These are phyloP conservation scores for Montipora capitata DNA, from an alignment of 92 coral and sea anemone genomes.

Conservation along the genomic window DNA sequence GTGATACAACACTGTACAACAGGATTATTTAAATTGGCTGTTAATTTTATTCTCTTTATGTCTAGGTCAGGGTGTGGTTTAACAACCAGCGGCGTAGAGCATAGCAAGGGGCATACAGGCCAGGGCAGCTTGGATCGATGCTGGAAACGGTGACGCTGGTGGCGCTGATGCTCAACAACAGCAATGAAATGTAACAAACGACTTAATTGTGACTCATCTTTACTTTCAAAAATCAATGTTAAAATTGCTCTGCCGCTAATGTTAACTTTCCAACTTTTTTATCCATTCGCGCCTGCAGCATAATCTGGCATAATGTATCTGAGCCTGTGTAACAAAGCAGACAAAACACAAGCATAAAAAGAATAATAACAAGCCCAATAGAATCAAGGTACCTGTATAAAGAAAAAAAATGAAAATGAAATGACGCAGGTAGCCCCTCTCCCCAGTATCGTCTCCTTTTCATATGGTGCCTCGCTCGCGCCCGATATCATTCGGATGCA, in stretches of 20 bases:
- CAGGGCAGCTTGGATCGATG: not conserved
- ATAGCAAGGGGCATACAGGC: not conserved
- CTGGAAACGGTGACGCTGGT: not conserved
- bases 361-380: not conserved
- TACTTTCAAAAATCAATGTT: not conserved
- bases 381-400: not conserved
- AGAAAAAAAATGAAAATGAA: not conserved
- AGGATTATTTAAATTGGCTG: not conserved
- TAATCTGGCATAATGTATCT: not conserved
- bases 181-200: not conserved
- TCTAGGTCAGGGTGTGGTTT: constrained; percentile 17
- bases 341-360: not conserved
- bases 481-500: too few species aligned
- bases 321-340: constrained; percentile 5
- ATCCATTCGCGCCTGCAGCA: not conserved
- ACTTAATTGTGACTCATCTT: not conserved
- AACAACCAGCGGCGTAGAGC: not conserved
- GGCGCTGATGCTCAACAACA: not conserved
- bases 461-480: not conserved
- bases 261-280: not conserved
- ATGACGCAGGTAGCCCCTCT: not conserved
- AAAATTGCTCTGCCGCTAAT: not conserved
- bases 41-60: not conserved
- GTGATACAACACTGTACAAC: not conserved
- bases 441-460: not conserved